A percentile compares a stretch with the other conserved stretches of the same genome.
These are phyloP conservation scores for Brenthis daphne DNA, from an alignment of 2,888 invertebrate species.

Conservation along the genomic window DNA sequence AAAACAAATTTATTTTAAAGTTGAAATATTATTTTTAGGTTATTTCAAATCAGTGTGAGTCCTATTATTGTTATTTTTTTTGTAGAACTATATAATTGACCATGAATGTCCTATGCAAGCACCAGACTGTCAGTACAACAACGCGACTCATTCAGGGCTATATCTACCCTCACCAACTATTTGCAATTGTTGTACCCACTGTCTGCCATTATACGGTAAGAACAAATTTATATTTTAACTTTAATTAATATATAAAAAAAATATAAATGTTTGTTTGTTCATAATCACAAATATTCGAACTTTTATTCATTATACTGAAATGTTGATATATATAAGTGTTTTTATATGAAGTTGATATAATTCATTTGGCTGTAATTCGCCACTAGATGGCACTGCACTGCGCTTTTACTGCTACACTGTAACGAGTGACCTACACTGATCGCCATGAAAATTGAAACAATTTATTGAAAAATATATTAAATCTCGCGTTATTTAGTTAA, in stretches of 20 bases:
- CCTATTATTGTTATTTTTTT: neutral
- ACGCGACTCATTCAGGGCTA: constrained; percentile 80
- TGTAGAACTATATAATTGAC: neutral
- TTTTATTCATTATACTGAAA: neutral
- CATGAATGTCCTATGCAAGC: neutral
- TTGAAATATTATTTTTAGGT: too few species aligned
- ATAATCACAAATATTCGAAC: neutral
- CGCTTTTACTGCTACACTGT: too few species aligned
- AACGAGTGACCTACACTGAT: too few species aligned
- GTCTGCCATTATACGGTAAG: constrained; percentile 80
- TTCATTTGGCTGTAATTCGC: too few species aligned
- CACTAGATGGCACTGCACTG: too few species aligned
- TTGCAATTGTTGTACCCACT: constrained; percentile 85
- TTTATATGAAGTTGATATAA: too few species aligned
- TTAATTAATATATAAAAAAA: too few species aligned
- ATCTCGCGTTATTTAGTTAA: too few species aligned
- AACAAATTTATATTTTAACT: constrained; percentile 14
- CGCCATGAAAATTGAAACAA: too few species aligned
- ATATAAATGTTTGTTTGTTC: too few species aligned
- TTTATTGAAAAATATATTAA: neutral
- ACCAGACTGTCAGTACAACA: constrained; percentile 76
- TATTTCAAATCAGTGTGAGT: neutral
- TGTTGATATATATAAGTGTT: too few species aligned
- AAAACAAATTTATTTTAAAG: too few species aligned
- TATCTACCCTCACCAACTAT: constrained; percentile 79